Evolutionary conservation across 2,888 invertebrate species (phyloP), one percentile per base, ranked within the genome.

Genomic region (Drosophila limbata): DNA sequence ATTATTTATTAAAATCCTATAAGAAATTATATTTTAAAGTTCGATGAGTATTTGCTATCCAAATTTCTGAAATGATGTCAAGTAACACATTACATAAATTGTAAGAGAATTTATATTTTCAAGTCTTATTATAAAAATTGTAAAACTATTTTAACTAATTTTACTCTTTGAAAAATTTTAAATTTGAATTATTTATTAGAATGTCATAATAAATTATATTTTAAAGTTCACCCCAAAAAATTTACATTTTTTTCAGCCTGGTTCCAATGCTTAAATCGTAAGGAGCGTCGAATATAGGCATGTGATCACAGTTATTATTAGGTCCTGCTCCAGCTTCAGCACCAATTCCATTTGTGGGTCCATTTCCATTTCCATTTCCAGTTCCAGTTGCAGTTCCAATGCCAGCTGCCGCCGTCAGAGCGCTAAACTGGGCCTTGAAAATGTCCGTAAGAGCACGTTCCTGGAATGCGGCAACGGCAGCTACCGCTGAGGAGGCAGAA

Each of bases 261-360:
- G 64, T 77, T 66, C 88, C 85, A 68, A 89, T 82, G 72, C 89
- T 90, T 37, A 90, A 72, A 55, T 90, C 90, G 59, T 81, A 90
- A n/a, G 90, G 90, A 10, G 79, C 81, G 61, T 90, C 91, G 11
- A 76, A 47, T 15, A 70, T 48, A 2, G 72, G 40, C 13, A 71
- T 57, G 25, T 40, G 57, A 48, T 77, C 70, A 53, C 53, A 35
- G 39, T 63, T 71, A 17, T 69, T 55, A n/a, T 44, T 67, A 4
- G 40, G 19, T 11, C 15, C 35, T 52, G 4, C 15, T 11, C 19
- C 37, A 28, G 17, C 21, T 33, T 35, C 44, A 21, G 11, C 17
- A 45, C 10, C 3, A 53, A 39, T 3, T 28, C 50, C 62, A 17
- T 37, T 56, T 33, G 33, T 33, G 13, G 19, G 35, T 17, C 6